phyloP scores from a whole-genome alignment of 2,113 vertebrate species.

The Hippocampus zosterae region DNA sequence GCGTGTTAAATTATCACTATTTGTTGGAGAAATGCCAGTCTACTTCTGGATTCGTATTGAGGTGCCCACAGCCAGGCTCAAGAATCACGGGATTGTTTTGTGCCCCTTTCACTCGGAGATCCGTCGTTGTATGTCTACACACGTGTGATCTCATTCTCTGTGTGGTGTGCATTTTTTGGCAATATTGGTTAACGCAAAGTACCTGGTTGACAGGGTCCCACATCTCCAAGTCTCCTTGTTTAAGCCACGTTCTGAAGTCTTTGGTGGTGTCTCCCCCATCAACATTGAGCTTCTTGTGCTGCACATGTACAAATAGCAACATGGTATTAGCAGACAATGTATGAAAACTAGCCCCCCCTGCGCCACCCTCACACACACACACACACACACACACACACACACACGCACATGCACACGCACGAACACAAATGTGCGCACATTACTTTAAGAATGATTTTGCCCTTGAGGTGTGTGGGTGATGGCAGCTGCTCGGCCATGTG shows the following conservation, averaged over 20 bases:
- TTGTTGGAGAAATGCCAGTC: background rate
- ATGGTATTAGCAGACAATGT: background rate
- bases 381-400: background rate
- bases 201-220: slow-evolving; percentile 98
- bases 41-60: background rate
- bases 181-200: slow-evolving; percentile 7
- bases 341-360: background rate
- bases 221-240: slow-evolving; percentile 89
- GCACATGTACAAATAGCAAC: slow-evolving; percentile 21
- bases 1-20: background rate
- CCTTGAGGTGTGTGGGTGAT: slow-evolving; percentile 88
- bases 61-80: background rate
- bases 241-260: slow-evolving; percentile 75
- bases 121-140: background rate
- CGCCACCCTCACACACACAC: background rate
- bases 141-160: background rate
- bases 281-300: slow-evolving; percentile 93
- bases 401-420: background rate
- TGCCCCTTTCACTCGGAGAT: background rate
- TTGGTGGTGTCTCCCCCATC: slow-evolving; percentile 76
- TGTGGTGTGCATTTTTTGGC: background rate
- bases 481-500: slow-evolving; percentile 90
- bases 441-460: slow-evolving; percentile 94
- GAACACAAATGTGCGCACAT: background rate
- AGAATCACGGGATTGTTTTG: background rate